These are phyloP conservation scores for Gerris buenoi DNA, from an alignment of 1,140 invertebrate genomes.

Conservation along the genomic window DNA sequence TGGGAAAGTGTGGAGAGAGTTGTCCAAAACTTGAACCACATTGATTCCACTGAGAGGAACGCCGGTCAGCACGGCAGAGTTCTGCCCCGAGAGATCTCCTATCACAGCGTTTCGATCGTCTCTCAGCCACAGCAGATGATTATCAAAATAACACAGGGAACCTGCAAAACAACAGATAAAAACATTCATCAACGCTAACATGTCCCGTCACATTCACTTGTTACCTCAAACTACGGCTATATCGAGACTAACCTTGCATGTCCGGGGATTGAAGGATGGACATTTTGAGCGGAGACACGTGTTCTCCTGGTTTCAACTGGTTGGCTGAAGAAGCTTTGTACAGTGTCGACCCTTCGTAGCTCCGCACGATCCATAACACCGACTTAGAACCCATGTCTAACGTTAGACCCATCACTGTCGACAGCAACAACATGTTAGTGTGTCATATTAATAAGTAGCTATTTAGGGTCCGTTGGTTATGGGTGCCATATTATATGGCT, in stretches of 20 bases:
- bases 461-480: no score
- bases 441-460: no score
- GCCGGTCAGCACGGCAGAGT: constrained; percentile 52
- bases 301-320: constrained; percentile 26
- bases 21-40: constrained; percentile 55
- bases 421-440: no score
- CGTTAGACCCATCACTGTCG: constrained; percentile 63
- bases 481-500: no score
- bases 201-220: no score
- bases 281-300: constrained; percentile 31
- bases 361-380: constrained; percentile 65
- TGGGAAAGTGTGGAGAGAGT: constrained; percentile 41
- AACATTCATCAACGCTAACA: no score
- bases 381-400: constrained; percentile 54
- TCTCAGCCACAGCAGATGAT: constrained; percentile 63
- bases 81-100: constrained; percentile 56
- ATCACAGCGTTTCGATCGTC: constrained; percentile 57
- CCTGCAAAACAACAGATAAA: constrained; percentile 22
- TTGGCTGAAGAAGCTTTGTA: constrained; percentile 49
- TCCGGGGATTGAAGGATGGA: constrained; percentile 35
- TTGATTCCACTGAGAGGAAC: constrained; percentile 44
- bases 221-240: no score
- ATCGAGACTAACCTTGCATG: constrained; percentile 30
- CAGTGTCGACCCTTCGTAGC: constrained; percentile 54
- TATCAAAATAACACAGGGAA: constrained; percentile 61